Percentiles rank a stretch among this genome's conserved stretches.
Conservation (phyloP, 2,797 vertebrate genomes). For the Podarcis lilfordi region DNA sequence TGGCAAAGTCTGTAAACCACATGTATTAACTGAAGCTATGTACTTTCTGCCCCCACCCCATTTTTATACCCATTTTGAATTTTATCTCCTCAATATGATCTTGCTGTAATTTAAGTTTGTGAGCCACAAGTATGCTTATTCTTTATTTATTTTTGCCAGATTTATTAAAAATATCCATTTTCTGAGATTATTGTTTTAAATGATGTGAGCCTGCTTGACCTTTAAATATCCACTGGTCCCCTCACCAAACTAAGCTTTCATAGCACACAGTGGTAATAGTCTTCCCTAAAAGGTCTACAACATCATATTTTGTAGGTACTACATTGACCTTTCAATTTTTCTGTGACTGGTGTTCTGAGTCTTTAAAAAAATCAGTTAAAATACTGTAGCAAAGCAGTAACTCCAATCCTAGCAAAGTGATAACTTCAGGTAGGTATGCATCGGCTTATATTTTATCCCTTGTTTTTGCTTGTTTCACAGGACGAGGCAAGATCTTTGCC, state of each 20-base stretch:
- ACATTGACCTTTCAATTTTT: background rate
- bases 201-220: background rate
- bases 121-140: background rate
- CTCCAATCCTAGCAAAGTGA: background rate
- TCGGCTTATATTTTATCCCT: background rate
- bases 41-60: slow-evolving; percentile 34
- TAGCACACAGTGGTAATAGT: background rate
- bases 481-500: background rate
- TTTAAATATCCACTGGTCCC: background rate
- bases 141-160: background rate
- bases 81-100: background rate
- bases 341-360: background rate
- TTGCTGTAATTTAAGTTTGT: background rate
- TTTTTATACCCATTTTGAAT: background rate
- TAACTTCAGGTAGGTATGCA: background rate
- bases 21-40: slow-evolving; percentile 47
- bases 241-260: background rate
- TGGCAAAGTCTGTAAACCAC: slow-evolving; percentile 55
- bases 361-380: background rate
- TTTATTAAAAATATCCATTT: background rate
- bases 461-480: background rate
- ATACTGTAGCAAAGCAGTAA: slow-evolving; percentile 1
- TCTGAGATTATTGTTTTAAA: background rate
- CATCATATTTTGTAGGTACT: background rate
- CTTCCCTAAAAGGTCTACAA: background rate